Evolutionary conservation across 30 jellyfish, hydroid and myxozoan species (phyloP), one percentile per base, ranked within the genome.

Genomic region (Nemopilema nomurai): DNA sequence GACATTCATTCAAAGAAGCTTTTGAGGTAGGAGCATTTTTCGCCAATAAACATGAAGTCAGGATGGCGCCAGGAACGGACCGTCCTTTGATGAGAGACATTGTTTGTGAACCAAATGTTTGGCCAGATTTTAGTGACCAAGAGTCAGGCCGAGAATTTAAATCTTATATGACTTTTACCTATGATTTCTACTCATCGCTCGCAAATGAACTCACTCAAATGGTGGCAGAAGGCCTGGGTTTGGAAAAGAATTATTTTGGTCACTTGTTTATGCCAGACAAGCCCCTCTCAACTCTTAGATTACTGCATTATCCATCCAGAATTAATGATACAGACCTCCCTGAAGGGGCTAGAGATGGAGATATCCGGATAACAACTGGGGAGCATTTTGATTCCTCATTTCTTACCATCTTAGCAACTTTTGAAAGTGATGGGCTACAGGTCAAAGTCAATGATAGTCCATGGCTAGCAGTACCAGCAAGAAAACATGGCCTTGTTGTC

Each of bases 1-100:
- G 97, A 13, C 93, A 91, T 64, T 91, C 97, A 0, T 86, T 62
- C 62, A 91, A 91, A 41, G 96, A 91, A 76, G 97, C 97, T 24
- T 82, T 79, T 52, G 96, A 91, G 65, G 24, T 75, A 18, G 97
- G 97, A 4, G 91, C 62, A 18, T 52, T 81, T 53, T 91, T 85
- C 33, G 86, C 74, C 18, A 49, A 79, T 4, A 49, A 52, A 0
- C 52, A 25, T 0, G 19, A 22, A 32, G 65, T 20, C 8, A 70
- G 77, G 28, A 62, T 53, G 24, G 79, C 94, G 31, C 63, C 78
- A 8, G 90, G 76, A 52, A 67, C 80, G 1, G 92, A 80, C 25
- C 66, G 92, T 21, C 87, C 82, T 8, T 73, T 77, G 64, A 85
- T 80, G 93, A 84, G 97, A 26, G 86, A 91, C 67, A 80, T 91